Evolutionary conservation across 2,113 vertebrate species (phyloP), one percentile per base, ranked within the genome.

Genomic region (Nycticryphes semicollaris): DNA sequence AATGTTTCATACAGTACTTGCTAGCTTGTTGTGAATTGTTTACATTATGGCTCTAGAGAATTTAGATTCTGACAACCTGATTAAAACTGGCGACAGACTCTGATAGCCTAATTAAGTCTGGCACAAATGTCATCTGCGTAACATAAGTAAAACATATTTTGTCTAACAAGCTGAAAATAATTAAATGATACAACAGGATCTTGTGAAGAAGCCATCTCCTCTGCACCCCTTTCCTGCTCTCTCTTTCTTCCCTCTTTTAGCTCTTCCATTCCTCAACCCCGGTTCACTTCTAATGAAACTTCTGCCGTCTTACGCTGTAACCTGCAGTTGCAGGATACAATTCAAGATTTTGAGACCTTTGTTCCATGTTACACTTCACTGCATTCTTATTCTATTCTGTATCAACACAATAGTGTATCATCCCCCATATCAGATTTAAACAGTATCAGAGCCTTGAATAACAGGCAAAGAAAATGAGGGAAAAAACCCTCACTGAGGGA

Each of bases 11-110:
- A 57, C 13, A 47, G 67, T 35, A 80, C 68, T 86, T 83, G 70
- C 33, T 90, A 83, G 59, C 83, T 64, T 78, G 47, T 79, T 94
- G 50, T 75, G 47, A 93, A 83, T 84, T 96, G 63, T 95, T 94
- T 95, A 86, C 63, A 70, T 94, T 86, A 63, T 57, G 59, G 56
- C 75, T 96, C 72, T 39, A 70, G 82, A 90, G 85, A 91, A 80
- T 84, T 90, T 86, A 67, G 37, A 86, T 90, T 91, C 68, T 95
- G 79, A 92, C 85, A 94, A 90, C 60, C 59, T 89, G 92, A 95
- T 93, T 95, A 94, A 94, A 96, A 84, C 47, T 70, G 56, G 68
- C 2, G 6, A 85, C 79, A 92, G 75, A 60, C 33, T 92, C 77
- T 3, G 0, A 87, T 12, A 90, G 59, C 77, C 78, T 90, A 96